phyloP scores from a whole-genome alignment of 1,140 invertebrate genomes.

The Drosophila ananassae region DNA sequence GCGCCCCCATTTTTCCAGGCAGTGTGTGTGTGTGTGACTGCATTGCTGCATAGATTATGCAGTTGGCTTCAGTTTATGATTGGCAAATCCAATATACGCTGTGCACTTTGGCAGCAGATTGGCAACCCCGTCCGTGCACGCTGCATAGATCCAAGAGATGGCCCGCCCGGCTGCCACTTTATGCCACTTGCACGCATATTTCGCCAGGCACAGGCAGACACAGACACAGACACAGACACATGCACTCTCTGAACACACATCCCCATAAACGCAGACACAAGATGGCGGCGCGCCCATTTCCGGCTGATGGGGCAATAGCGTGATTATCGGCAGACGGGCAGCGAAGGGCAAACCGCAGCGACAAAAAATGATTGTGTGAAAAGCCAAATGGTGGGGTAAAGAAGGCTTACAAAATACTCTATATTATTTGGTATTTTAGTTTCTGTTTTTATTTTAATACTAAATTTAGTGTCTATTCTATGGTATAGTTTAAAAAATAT shows the following conservation, averaged over 20 bases:
- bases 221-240: constrained; percentile 8
- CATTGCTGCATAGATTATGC: constrained; percentile 77
- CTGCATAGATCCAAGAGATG: constrained; percentile 24
- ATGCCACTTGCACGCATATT: constrained; percentile 78
- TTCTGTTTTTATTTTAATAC: too few species aligned
- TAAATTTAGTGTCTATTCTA: too few species aligned
- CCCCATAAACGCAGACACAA: constrained; percentile 56
- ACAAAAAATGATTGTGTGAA: constrained; percentile 51
- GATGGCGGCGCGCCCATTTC: constrained; percentile 75
- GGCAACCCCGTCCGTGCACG: constrained; percentile 33
- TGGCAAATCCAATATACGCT: constrained; percentile 80
- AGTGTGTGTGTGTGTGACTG: constrained; percentile 47
- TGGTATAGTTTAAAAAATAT: too few species aligned
- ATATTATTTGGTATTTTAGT: background rate
- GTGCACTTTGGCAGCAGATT: constrained; percentile 78
- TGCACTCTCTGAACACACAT: background rate
- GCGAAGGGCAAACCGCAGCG: constrained; percentile 63
- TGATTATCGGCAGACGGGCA: constrained; percentile 76
- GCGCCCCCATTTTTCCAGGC: background rate
- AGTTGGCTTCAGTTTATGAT: constrained; percentile 81
- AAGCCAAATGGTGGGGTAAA: background rate
- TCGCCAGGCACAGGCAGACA: constrained; percentile 43
- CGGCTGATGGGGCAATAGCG: constrained; percentile 76
- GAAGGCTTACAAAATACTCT: background rate
- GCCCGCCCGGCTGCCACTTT: constrained; percentile 63